A percentile compares a stretch with the other conserved stretches of the same genome.
phyloP scores from a whole-genome alignment of 2,113 vertebrate species.

The Alectura lathami region DNA sequence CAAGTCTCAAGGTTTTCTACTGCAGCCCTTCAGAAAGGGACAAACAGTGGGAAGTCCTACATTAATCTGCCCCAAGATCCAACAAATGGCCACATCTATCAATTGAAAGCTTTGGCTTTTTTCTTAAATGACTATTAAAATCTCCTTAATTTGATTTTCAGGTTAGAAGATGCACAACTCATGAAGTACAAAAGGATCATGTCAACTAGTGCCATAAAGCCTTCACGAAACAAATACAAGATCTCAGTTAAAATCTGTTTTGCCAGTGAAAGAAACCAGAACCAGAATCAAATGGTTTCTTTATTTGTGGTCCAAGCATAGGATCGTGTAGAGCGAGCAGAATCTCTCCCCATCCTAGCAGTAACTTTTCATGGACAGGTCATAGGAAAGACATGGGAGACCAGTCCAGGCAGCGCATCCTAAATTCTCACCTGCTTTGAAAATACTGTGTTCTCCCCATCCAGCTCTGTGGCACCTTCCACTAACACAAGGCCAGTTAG shows the following conservation, averaged over 20 bases:
- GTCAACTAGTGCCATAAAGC: not conserved
- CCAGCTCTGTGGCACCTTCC: not conserved
- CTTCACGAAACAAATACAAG: not conserved
- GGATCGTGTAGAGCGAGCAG: accelerated
- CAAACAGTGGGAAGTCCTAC: not conserved
- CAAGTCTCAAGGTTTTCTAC: not conserved
- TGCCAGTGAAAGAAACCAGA: not conserved
- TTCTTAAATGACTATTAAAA: not conserved
- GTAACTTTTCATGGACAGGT: not conserved
- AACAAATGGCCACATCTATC: not conserved
- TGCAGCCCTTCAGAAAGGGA: not conserved
- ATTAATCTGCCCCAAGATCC: not conserved
- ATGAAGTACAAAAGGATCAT: not conserved
- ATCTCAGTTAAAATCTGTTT: not conserved
- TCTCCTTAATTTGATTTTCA: not conserved
- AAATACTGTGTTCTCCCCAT: not conserved
- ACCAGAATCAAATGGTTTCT: not conserved
- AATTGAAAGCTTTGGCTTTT: not conserved
- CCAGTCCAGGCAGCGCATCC: accelerated
- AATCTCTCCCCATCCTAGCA: not conserved
- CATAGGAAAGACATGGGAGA: not conserved
- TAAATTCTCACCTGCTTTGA: not conserved
- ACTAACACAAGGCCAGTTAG: not conserved
- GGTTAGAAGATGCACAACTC: not conserved
- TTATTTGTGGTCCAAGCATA: not conserved